These are phyloP conservation scores for Crypturellus undulatus DNA, from an alignment of 2,113 vertebrate genomes.

Conservation along the genomic window DNA sequence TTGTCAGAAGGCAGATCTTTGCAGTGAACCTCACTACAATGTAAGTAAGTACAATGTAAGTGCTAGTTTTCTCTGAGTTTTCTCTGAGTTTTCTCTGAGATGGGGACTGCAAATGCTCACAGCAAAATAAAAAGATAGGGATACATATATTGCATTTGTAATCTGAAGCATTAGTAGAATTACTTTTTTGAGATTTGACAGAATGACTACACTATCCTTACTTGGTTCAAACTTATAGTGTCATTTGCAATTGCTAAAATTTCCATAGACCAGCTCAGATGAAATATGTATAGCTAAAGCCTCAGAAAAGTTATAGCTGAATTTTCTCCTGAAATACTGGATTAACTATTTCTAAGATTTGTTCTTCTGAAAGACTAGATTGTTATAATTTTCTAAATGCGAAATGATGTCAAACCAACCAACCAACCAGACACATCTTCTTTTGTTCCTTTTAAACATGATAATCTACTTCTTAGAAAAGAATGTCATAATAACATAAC, in stretches of 20 bases:
- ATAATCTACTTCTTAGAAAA: not conserved
- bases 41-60: not conserved
- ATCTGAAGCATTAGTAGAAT: not conserved
- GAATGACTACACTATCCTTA: not conserved
- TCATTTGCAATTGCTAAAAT: not conserved
- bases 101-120: not conserved
- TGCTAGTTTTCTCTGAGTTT: not conserved
- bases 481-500: accelerated
- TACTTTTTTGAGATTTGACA: not conserved
- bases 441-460: not conserved
- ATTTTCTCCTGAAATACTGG: not conserved
- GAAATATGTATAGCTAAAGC: not conserved
- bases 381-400: too few relatives aligned
- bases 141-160: not conserved
- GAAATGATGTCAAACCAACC: not conserved
- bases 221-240: not conserved
- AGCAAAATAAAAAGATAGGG: not conserved
- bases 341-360: not conserved
- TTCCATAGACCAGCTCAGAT: not conserved
- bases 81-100: not conserved
- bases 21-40: not conserved
- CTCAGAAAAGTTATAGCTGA: too few relatives aligned
- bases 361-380: too few relatives aligned
- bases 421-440: accelerated
- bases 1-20: not conserved